A percentile compares a stretch with the other conserved stretches of the same genome.
phyloP scores from a whole-genome alignment of 2,888 invertebrate species.

The Drosophila greeni region DNA sequence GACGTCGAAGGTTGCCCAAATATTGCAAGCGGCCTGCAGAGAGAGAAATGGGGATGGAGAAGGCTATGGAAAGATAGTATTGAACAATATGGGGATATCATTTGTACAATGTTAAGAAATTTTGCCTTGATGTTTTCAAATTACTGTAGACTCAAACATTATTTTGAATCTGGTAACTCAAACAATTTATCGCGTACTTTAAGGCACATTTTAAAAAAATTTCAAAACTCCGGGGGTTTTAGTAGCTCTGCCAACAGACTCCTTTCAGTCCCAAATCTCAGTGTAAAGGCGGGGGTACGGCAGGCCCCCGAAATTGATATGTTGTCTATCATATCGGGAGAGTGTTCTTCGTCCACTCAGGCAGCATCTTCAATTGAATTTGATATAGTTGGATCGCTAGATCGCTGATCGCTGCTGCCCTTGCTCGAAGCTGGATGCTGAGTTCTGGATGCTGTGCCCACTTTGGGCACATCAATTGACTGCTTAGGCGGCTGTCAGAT shows the following conservation, averaged over 20 bases:
- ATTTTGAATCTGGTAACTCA: neutral
- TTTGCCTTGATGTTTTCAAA: no score
- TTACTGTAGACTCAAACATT: neutral
- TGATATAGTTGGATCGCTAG: constrained; percentile 19
- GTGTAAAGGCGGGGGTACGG: neutral
- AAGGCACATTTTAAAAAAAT: neutral
- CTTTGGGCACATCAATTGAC: constrained; percentile 59
- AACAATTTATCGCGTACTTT: neutral
- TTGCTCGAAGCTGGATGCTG: constrained; percentile 8
- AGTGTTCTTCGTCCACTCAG: constrained; percentile 15
- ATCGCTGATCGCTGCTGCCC: constrained; percentile 10
- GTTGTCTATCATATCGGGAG: constrained; percentile 23
- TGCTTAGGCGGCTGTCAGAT: constrained; percentile 64
- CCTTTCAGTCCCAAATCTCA: neutral
- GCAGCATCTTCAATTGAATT: constrained; percentile 25
- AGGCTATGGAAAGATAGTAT: no score
- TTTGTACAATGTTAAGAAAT: neutral
- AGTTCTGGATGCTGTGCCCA: constrained; percentile 44
- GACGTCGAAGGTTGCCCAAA: no score
- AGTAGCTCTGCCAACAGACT: neutral
- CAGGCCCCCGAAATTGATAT: constrained; percentile 28
- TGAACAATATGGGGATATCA: no score
- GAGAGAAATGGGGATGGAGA: no score
- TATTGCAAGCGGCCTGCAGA: no score
- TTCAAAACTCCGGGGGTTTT: neutral